These are phyloP conservation scores for Drosophila mimica DNA, from an alignment of 2,888 invertebrate genomes.

Conservation along the genomic window DNA sequence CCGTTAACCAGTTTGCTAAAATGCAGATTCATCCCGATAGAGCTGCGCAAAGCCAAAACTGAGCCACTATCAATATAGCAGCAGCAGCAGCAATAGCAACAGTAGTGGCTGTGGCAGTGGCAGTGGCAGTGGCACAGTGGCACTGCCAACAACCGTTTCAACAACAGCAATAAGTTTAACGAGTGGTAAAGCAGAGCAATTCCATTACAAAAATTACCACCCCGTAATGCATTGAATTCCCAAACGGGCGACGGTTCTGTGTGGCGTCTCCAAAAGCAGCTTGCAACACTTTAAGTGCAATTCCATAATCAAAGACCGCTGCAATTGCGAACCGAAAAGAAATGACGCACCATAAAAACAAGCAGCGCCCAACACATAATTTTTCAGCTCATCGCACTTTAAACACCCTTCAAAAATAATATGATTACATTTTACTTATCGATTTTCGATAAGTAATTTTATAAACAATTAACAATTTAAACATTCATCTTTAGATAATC, in stretches of 20 bases:
- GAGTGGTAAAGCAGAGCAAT: constrained; percentile 57
- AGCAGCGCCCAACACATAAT: constrained; percentile 12
- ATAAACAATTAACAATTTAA: neutral
- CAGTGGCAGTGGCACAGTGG: constrained; percentile 20
- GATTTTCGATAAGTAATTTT: too few relatives aligned
- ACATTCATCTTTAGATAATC: neutral
- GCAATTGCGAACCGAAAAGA: constrained; percentile 49
- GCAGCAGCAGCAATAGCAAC: constrained; percentile 5
- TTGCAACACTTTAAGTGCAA: constrained; percentile 76
- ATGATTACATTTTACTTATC: neutral
- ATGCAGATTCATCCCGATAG: constrained; percentile 12
- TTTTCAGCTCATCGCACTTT: neutral
- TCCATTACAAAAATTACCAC: constrained; percentile 77
- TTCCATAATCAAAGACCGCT: constrained; percentile 73
- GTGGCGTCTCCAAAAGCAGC: constrained; percentile 30
- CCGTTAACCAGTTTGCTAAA: constrained; percentile 33
- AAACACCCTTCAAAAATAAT: constrained; percentile 10
- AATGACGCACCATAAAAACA: constrained; percentile 69
- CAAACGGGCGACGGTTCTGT: constrained; percentile 15
- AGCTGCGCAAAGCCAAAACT: constrained; percentile 41
- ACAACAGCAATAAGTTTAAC: constrained; percentile 48
- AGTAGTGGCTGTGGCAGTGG: constrained; percentile 7
- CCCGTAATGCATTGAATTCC: constrained; percentile 25
- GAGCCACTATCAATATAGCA: constrained; percentile 56
- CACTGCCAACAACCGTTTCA: neutral